A percentile compares a stretch with the other conserved stretches of the same genome.
Conservation (phyloP, 2,113 vertebrate species). For the Anser cygnoides region DNA sequence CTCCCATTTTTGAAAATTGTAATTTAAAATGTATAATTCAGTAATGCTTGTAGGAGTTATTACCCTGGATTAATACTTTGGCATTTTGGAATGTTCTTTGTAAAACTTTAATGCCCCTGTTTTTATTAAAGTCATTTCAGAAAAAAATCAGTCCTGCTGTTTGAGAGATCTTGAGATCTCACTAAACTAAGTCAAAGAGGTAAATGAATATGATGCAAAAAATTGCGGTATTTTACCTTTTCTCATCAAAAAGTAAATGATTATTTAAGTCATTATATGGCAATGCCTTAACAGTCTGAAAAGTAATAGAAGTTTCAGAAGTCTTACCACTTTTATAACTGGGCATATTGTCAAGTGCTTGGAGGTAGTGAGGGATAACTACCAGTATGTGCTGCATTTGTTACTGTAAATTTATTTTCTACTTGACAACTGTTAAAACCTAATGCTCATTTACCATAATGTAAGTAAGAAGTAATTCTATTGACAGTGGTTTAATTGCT, state of each 20-base stretch:
- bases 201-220: neutral
- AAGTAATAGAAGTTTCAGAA: neutral
- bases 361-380: neutral
- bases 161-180: neutral
- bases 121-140: conserved; percentile 29
- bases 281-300: neutral
- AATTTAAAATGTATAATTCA: conserved; percentile 58
- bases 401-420: neutral
- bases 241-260: neutral
- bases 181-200: neutral
- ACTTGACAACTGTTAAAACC: neutral
- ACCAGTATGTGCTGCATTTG: neutral
- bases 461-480: neutral
- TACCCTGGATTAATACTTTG: conserved; percentile 26
- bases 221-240: neutral
- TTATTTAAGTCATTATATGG: neutral
- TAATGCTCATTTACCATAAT: neutral
- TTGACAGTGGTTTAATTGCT: neutral
- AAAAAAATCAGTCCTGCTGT: neutral
- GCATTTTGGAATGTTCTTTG: conserved; percentile 2
- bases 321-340: neutral
- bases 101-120: conserved; percentile 40
- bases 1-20: conserved; percentile 12
- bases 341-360: neutral
- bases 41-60: conserved; percentile 33